Conservation (phyloP, 2,888 invertebrate genomes). For the Pandemis corylana region DNA sequence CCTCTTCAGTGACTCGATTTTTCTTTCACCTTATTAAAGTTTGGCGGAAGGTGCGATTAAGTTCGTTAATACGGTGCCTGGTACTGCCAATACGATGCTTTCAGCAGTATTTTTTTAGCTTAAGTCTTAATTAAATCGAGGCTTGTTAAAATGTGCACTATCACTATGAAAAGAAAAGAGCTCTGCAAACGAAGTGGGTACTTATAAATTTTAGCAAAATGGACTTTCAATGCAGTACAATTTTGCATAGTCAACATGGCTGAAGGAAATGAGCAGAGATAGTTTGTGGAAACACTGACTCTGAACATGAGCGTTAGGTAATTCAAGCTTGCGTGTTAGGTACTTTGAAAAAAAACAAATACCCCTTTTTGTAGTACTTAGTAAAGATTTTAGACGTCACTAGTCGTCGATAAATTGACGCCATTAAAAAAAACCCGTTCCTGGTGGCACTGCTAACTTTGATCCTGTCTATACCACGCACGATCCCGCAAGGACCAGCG, state of each 20-base stretch:
- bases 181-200: not conserved
- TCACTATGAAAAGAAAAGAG: not conserved
- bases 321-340: not conserved
- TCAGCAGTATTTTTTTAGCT: not conserved
- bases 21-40: not conserved
- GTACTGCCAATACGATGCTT: not conserved
- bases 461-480: too few relatives aligned
- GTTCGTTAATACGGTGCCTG: not conserved
- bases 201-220: conserved; percentile 15
- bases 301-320: not conserved
- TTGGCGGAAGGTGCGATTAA: not conserved
- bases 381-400: too few relatives aligned
- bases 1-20: not conserved
- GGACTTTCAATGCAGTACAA: conserved; percentile 23
- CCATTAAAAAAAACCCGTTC: too few relatives aligned
- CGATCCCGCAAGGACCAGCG: too few relatives aligned
- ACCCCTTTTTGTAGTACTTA: too few relatives aligned
- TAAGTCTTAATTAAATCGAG: not conserved
- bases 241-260: conserved; percentile 18
- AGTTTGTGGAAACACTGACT: not conserved
- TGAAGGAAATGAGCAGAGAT: not conserved
- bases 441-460: too few relatives aligned
- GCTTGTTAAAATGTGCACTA: conserved; percentile 4
- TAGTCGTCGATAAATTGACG: too few relatives aligned
- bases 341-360: too few relatives aligned